phyloP scores from a whole-genome alignment of 2,888 invertebrate species.

The Xestoiulus laeticollis region DNA sequence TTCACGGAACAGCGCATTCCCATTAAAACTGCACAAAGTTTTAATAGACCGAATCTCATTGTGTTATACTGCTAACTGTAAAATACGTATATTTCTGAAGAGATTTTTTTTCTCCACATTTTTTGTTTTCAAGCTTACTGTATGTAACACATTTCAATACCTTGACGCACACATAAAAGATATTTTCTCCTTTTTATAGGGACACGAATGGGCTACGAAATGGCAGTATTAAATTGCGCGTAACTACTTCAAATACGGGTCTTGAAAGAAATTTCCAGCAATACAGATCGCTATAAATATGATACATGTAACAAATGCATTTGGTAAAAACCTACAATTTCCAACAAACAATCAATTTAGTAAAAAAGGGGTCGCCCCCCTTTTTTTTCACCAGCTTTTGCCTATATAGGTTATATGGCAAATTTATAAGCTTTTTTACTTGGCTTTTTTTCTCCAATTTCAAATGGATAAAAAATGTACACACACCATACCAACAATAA shows the following conservation, averaged over 20 bases:
- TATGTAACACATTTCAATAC: slow-evolving; percentile 29
- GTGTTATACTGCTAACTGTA: slow-evolving; percentile 25
- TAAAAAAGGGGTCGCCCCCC: background rate
- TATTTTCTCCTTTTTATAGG: slow-evolving; percentile 32
- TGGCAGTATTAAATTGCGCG: slow-evolving; percentile 37
- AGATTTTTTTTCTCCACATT: background rate
- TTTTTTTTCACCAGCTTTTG: background rate
- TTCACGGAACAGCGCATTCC: slow-evolving; percentile 3
- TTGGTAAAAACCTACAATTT: slow-evolving; percentile 34
- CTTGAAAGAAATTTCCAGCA: slow-evolving; percentile 30
- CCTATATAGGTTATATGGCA: background rate
- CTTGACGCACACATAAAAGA: slow-evolving; percentile 11
- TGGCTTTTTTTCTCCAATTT: background rate
- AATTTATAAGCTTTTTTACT: background rate
- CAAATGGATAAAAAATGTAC: slow-evolving; percentile 32
- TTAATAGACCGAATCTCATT: slow-evolving; percentile 21
- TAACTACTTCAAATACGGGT: slow-evolving; percentile 37
- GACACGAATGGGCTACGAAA: slow-evolving; percentile 14
- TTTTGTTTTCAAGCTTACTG: background rate
- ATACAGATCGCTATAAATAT: slow-evolving; percentile 33
- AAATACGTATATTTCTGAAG: slow-evolving; percentile 21
- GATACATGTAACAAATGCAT: slow-evolving; percentile 34
- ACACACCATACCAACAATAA: slow-evolving; percentile 14
- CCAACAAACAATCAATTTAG: slow-evolving; percentile 37
- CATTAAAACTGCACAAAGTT: slow-evolving; percentile 10